These are phyloP conservation scores for Drepanosiphum platanoidis DNA, from an alignment of 2,888 invertebrate species.

Conservation along the genomic window DNA sequence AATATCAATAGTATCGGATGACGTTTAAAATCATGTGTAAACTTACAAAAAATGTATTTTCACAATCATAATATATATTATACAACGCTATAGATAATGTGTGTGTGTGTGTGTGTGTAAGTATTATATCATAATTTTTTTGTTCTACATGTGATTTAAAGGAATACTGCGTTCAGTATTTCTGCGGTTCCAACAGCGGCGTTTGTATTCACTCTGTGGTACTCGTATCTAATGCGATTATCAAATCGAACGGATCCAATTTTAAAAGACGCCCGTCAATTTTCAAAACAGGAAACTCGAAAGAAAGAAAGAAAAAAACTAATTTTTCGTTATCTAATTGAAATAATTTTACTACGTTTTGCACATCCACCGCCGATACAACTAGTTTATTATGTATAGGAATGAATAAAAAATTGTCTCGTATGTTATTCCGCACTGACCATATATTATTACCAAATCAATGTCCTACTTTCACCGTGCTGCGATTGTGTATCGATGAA, in stretches of 20 bases:
- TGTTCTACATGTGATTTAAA: background rate
- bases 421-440: constrained; percentile 51
- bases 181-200: background rate
- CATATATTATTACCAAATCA: constrained; percentile 59
- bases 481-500: constrained; percentile 56
- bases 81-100: background rate
- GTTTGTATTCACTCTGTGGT: background rate
- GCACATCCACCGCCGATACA: constrained; percentile 32
- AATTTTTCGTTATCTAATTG: constrained; percentile 54
- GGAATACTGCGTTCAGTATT: background rate
- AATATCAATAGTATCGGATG: background rate
- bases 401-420: constrained; percentile 53
- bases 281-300: background rate
- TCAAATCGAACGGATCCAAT: background rate
- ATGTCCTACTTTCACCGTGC: constrained; percentile 60
- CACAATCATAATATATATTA: background rate
- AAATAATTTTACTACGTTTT: constrained; percentile 55
- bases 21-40: background rate
- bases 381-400: constrained; percentile 51
- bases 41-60: constrained; percentile 17
- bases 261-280: constrained; percentile 17
- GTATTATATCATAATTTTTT: constrained; percentile 36
- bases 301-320: background rate
- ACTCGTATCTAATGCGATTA: background rate
- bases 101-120: background rate